These are phyloP conservation scores for Nyctalus aviator DNA, from an alignment of 2,797 vertebrate genomes.

Conservation along the genomic window DNA sequence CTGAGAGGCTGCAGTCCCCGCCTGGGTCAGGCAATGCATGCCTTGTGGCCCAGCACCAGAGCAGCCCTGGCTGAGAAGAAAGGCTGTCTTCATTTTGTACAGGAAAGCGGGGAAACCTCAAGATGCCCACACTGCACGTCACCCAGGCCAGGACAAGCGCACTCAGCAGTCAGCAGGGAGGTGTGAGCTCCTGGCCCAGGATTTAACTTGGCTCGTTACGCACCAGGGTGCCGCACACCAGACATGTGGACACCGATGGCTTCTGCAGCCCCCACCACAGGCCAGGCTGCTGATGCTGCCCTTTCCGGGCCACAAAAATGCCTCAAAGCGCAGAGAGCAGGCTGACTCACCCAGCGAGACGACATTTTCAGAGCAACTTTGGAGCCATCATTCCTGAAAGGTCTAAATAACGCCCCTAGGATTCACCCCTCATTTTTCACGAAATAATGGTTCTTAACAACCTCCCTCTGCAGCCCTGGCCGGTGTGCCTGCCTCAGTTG, in stretches of 20 bases:
- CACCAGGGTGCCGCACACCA: not conserved
- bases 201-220: not conserved
- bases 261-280: not conserved
- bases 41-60: not conserved
- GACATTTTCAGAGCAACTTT: not conserved
- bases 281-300: slow-evolving; percentile 37
- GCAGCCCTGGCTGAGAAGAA: slow-evolving; percentile 34
- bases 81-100: not conserved
- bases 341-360: not conserved
- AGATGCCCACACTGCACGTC: slow-evolving; percentile 19
- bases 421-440: not conserved
- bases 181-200: not conserved
- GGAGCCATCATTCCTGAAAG: not conserved
- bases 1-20: not conserved
- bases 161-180: not conserved
- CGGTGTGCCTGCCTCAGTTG: not conserved
- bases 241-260: not conserved
- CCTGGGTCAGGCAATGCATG: not conserved
- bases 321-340: not conserved
- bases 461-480: not conserved
- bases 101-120: slow-evolving; percentile 9
- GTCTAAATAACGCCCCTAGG: not conserved
- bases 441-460: not conserved
- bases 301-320: slow-evolving; percentile 42
- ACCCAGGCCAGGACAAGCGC: not conserved